A percentile compares a stretch with the other conserved stretches of the same genome.
Conservation (phyloP, 2,797 vertebrate species). For the Microcaecilia unicolor region DNA sequence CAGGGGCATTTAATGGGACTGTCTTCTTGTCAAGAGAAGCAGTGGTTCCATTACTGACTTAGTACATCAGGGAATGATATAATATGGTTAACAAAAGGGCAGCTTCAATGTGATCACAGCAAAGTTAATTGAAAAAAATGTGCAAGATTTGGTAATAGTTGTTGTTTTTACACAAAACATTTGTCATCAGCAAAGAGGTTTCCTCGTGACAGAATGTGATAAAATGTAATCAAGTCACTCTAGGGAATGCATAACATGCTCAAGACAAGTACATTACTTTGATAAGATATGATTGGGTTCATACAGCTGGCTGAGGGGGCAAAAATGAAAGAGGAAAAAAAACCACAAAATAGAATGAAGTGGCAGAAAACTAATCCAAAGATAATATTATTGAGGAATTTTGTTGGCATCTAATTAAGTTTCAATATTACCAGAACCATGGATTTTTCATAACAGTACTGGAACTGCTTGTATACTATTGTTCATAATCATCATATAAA, state of each 20-base stretch:
- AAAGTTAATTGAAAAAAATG: background rate
- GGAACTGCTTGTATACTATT: too few relatives aligned
- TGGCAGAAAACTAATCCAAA: too few relatives aligned
- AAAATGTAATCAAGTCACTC: background rate
- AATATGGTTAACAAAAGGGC: background rate
- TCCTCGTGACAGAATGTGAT: background rate
- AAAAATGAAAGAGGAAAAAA: too few relatives aligned
- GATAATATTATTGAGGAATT: too few relatives aligned
- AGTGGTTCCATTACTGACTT: background rate
- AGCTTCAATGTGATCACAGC: background rate
- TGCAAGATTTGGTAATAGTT: background rate
- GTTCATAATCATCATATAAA: too few relatives aligned
- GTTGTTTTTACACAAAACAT: background rate
- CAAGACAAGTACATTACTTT: background rate
- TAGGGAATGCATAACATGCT: background rate
- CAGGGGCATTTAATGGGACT: too few relatives aligned
- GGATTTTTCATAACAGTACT: too few relatives aligned
- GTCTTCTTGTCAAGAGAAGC: too few relatives aligned
- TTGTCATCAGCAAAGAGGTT: background rate
- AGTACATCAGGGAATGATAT: background rate
- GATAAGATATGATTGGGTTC: background rate
- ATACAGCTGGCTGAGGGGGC: too few relatives aligned
- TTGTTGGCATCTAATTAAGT: too few relatives aligned
- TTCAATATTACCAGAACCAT: too few relatives aligned
- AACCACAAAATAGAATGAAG: too few relatives aligned